Base-by-base conservation (phyloP, 2,888 invertebrate genomes). In the Drosophila imparisetae region DNA sequence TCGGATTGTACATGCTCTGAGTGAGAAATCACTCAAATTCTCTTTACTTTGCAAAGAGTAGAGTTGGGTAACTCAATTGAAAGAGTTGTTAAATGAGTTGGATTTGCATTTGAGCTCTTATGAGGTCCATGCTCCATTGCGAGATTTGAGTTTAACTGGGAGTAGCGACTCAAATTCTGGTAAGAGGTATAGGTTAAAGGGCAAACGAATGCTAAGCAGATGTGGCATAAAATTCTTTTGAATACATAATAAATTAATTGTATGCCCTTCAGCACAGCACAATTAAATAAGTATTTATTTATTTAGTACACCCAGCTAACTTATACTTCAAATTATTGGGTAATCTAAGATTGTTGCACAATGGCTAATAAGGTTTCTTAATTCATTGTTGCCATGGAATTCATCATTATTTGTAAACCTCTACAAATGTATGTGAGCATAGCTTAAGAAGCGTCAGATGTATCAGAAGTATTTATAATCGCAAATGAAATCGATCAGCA, bases 401-500 rank as follows among this genome's bases (percentile, higher is more conserved):
- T 4, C n/a, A 29, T 15, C 1, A n/a, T 8, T 53, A 36, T 62
- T 63, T 8, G 13, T 0, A 1, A 21, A 5, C 15, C 36, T 4
- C 29, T 6, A 11, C 21, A 45, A 6, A 18, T 18, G 10, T 18
- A 29, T 2, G 29, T 30, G 2, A 29, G 13, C 24, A 48, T 15
- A 30, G 30, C 10, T 42, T 21, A 40, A 38, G 32, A 21, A 8
- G 7, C 5, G 6, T 18, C 6, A 11, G 13, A 21, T 36, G 6
- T 45, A 36, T 40, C 27, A 21, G 58, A 40, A 32, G 57, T 53
- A 40, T 24, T 55, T 74, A 66, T 63, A 68, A 72, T 66, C 66
- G 52, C 57, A 50, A 58, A 59, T 59, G 72, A 40, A 77, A 74
- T 74, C 45, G 38, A 70, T 77, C 42, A 49, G 54, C 53, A 65